Evolutionary conservation across 2,797 vertebrate species (phyloP).

Genomic region (Anguilla obscura): DNA sequence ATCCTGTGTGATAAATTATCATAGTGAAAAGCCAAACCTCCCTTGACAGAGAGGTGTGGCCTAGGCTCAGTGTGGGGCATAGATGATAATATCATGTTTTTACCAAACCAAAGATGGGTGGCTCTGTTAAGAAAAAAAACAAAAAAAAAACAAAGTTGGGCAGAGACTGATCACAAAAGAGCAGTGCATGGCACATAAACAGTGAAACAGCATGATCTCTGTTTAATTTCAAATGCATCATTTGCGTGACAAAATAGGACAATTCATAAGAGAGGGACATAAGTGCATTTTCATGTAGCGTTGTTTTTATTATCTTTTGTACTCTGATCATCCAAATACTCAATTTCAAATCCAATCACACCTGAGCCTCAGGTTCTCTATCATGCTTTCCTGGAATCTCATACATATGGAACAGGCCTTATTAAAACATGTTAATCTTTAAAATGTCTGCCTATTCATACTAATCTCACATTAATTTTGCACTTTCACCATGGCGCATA

Average conservation of each 20-base stretch:
- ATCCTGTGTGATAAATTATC: neutral
- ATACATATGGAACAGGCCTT: conserved; percentile 8
- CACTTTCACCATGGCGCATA: neutral
- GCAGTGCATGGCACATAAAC: neutral
- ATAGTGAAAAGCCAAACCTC: neutral
- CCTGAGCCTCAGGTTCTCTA: neutral
- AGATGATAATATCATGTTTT: neutral
- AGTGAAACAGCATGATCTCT: neutral
- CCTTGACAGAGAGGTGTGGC: neutral
- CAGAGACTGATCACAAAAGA: neutral
- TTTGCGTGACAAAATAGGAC: neutral
- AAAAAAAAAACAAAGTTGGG: neutral
- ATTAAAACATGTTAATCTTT: conserved; percentile 30
- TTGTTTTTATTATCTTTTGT: neutral
- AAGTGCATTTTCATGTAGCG: neutral
- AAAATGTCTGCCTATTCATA: conserved; percentile 16
- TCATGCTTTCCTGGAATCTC: neutral
- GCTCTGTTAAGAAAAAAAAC: neutral
- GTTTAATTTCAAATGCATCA: neutral
- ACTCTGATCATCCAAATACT: neutral
- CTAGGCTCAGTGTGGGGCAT: neutral
- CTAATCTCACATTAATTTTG: conserved; percentile 32
- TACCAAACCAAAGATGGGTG: neutral
- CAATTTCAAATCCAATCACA: conserved; percentile 10
- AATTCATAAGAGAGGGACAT: neutral